Conservation (phyloP, 2,113 vertebrate species). For the Burhinus oedicnemus region DNA sequence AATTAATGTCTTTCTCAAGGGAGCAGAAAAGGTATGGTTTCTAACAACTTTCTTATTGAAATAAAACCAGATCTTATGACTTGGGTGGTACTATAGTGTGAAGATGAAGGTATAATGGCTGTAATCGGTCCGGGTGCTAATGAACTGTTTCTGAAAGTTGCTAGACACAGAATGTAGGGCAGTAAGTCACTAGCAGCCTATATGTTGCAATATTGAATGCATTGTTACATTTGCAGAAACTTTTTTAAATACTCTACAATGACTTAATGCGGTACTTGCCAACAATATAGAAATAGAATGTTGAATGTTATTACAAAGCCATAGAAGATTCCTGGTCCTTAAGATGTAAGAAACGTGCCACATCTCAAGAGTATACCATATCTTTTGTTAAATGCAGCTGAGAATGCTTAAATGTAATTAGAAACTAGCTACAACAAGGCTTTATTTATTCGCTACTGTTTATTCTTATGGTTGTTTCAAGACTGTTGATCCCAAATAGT, state of each 20-base stretch:
- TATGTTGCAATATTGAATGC: neutral
- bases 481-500: neutral
- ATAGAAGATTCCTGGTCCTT: neutral
- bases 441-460: neutral
- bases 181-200: neutral
- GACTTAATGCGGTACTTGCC: neutral
- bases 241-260: neutral
- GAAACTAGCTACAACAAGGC: neutral
- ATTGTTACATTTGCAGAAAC: neutral
- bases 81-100: neutral
- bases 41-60: neutral
- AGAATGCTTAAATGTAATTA: neutral
- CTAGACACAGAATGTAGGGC: neutral
- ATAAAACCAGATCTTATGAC: neutral
- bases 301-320: neutral
- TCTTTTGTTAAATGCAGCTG: neutral
- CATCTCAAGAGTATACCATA: accelerated
- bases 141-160: neutral
- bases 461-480: neutral
- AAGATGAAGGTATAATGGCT: neutral
- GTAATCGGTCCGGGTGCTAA: neutral
- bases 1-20: neutral
- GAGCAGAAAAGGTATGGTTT: neutral
- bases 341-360: neutral
- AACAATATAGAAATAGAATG: neutral